Conservation (phyloP, 2,888 invertebrate species). For the Spialia ferax region DNA sequence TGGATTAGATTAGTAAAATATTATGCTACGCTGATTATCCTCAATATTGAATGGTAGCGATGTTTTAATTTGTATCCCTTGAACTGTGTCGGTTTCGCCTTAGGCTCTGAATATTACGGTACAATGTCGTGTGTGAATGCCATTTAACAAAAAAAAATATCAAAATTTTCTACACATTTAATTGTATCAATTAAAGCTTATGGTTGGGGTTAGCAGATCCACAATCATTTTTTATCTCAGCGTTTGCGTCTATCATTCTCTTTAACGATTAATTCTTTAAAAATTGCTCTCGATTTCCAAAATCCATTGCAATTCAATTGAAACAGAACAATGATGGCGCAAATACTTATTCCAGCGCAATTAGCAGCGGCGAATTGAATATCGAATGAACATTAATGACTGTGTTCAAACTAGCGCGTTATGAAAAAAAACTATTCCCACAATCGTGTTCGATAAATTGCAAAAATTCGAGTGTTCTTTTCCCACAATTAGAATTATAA, state of each 20-base stretch:
- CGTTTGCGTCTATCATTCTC: background rate
- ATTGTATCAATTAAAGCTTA: too few species aligned
- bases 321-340: slow-evolving; percentile 54
- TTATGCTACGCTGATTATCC: slow-evolving; percentile 20
- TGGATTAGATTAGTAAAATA: slow-evolving; percentile 40
- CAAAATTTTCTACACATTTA: too few species aligned
- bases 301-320: slow-evolving; percentile 19
- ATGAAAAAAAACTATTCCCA: slow-evolving; percentile 67
- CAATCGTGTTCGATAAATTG: slow-evolving; percentile 65
- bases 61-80: slow-evolving; percentile 26
- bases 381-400: slow-evolving; percentile 64
- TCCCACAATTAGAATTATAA: slow-evolving; percentile 73
- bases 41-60: slow-evolving; percentile 5
- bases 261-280: background rate
- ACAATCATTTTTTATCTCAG: background rate
- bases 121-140: background rate
- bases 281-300: slow-evolving; percentile 12
- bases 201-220: background rate
- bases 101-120: background rate
- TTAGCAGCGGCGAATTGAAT: slow-evolving; percentile 62
- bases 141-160: background rate
- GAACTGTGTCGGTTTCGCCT: background rate
- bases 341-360: slow-evolving; percentile 52
- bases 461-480: slow-evolving; percentile 70
- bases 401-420: slow-evolving; percentile 49